phyloP scores from a whole-genome alignment of 2,113 vertebrate species.

The Heterochromis multidens region DNA sequence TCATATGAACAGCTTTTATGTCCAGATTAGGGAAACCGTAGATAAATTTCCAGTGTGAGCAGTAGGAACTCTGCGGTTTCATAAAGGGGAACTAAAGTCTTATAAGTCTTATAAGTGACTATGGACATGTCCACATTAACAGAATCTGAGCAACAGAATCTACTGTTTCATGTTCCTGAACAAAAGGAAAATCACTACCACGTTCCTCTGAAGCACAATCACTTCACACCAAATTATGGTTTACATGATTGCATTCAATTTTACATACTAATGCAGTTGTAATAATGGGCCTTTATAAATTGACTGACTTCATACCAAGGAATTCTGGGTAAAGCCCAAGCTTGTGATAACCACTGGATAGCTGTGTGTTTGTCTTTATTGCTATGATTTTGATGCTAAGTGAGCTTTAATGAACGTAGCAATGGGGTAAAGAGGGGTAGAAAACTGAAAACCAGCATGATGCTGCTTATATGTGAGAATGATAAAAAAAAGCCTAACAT shows the following conservation, averaged over 20 bases:
- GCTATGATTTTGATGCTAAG: neutral
- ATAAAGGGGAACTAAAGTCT: neutral
- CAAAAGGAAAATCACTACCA: neutral
- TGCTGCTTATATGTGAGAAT: neutral
- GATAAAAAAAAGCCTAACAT: neutral
- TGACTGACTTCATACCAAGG: neutral
- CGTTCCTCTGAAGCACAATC: neutral
- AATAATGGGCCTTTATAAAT: neutral
- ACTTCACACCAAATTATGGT: neutral
- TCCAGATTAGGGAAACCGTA: neutral
- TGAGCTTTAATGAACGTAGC: neutral
- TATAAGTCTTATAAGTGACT: neutral
- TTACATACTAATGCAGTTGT: neutral
- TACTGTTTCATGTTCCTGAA: neutral
- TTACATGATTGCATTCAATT: neutral
- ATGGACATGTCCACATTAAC: neutral
- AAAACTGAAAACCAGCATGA: neutral
- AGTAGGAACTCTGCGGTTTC: neutral
- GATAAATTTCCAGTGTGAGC: neutral
- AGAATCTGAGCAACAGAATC: neutral
- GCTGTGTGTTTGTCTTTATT: slow-evolving; percentile 27
- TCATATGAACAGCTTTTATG: neutral
- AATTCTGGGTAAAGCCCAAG: neutral
- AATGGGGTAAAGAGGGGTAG: neutral
- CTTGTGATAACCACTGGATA: slow-evolving; percentile 55